Conservation (phyloP, 2,888 invertebrate species). For the Caenorhabditis becei region DNA sequence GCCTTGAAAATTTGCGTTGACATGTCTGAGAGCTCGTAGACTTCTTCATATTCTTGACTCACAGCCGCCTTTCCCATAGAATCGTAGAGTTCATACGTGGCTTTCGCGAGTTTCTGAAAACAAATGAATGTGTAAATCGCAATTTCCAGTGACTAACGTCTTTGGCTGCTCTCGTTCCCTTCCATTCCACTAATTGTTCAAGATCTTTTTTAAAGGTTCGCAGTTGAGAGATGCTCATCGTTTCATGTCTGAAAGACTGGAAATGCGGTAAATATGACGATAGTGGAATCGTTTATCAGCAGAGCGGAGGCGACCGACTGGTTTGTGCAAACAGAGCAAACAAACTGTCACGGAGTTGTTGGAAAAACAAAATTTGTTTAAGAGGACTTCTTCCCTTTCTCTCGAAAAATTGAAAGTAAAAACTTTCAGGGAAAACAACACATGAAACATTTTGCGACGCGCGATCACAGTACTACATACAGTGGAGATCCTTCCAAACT, state of each 20-base stretch:
- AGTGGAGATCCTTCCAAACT: too few species aligned
- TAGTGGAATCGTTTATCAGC: slow-evolving; percentile 1
- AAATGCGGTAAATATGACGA: slow-evolving; percentile 10
- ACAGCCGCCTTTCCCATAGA: neutral
- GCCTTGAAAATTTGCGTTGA: slow-evolving; percentile 31
- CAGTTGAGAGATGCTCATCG: slow-evolving; percentile 19
- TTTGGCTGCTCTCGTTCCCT: neutral
- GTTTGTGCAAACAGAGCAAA: slow-evolving; percentile 9
- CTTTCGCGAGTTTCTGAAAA: slow-evolving; percentile 2
- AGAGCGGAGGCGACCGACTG: too few species aligned
- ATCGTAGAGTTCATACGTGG: slow-evolving; percentile 2
- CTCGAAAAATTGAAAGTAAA: too few species aligned
- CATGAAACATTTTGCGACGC: too few species aligned
- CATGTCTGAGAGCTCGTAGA: slow-evolving; percentile 19
- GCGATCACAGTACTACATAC: too few species aligned
- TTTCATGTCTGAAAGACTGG: slow-evolving; percentile 24
- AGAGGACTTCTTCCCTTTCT: too few species aligned
- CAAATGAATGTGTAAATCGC: neutral
- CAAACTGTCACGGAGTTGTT: neutral
- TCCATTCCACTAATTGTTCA: slow-evolving; percentile 9
- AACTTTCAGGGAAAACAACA: too few species aligned
- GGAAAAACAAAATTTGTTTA: neutral
- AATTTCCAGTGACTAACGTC: slow-evolving; percentile 5
- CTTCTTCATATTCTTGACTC: neutral
- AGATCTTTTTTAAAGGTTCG: neutral